phyloP scores from a whole-genome alignment of 2,888 invertebrate species.

The Phorcus lineatus region DNA sequence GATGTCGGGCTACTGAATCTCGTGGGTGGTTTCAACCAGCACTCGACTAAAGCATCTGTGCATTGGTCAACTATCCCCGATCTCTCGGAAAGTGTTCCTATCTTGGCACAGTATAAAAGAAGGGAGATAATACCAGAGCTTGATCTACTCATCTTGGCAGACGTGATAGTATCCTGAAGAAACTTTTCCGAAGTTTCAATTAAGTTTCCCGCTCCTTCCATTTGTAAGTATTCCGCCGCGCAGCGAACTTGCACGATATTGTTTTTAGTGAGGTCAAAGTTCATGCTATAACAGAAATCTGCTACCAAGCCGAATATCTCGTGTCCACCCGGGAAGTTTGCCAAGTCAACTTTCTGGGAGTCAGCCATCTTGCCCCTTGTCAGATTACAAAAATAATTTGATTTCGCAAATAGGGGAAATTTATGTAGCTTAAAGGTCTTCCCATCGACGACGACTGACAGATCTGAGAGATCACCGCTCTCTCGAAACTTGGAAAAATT shows the following conservation, averaged over 20 bases:
- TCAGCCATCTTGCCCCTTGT: conserved; percentile 53
- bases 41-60: conserved; percentile 68
- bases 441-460: conserved; percentile 68
- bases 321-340: conserved; percentile 73
- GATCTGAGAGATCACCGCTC: conserved; percentile 73
- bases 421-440: conserved; percentile 71
- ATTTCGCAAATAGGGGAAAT: conserved; percentile 73
- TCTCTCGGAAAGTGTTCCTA: conserved; percentile 64
- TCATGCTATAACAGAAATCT: conserved; percentile 74
- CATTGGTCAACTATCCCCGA: conserved; percentile 62
- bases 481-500: conserved; percentile 69
- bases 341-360: conserved; percentile 51
- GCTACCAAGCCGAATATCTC: conserved; percentile 70
- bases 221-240: conserved; percentile 71
- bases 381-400: conserved; percentile 70
- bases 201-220: conserved; percentile 69
- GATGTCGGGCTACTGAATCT: conserved; percentile 53
- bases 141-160: conserved; percentile 66
- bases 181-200: conserved; percentile 66
- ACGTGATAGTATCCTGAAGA: conserved; percentile 66
- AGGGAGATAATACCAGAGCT: conserved; percentile 57
- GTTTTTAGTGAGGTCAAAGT: conserved; percentile 62
- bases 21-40: conserved; percentile 65
- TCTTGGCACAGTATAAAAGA: conserved; percentile 58
- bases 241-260: conserved; percentile 70